Conservation (phyloP, 1,140 invertebrate species). For the Anastrepha obliqua region DNA sequence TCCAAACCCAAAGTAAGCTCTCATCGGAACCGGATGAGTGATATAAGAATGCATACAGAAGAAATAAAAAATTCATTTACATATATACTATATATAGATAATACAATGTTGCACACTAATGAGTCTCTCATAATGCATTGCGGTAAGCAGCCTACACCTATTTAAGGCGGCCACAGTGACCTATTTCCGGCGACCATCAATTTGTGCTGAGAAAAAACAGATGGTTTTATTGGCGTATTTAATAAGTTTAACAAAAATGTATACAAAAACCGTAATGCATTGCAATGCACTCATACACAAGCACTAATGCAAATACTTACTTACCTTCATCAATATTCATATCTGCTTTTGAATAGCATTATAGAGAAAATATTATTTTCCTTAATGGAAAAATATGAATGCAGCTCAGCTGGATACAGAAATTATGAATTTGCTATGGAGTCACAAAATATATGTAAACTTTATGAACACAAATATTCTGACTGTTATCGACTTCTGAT, state of each 20-base stretch:
- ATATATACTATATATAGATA: no score
- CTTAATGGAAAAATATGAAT: background rate
- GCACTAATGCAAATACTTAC: background rate
- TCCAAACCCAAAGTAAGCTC: no score
- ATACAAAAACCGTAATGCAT: background rate
- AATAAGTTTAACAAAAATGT: background rate
- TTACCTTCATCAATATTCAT: background rate
- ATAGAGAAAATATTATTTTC: background rate
- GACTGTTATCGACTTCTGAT: no score
- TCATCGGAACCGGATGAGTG: no score
- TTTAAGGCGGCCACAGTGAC: constrained; percentile 12
- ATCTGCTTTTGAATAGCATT: background rate
- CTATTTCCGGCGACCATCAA: constrained; percentile 2
- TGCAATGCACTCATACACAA: background rate
- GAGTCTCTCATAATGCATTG: no score
- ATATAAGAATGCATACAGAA: no score
- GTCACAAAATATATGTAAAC: no score
- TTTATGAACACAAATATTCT: no score
- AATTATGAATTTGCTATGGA: no score
- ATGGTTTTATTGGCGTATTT: background rate
- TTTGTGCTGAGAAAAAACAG: background rate
- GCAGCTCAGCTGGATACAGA: no score
- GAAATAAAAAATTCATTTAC: no score
- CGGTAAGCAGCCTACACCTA: background rate
- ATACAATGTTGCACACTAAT: no score